phyloP scores from a whole-genome alignment of 2,888 invertebrate species.

The Liposcelis brunnea region DNA sequence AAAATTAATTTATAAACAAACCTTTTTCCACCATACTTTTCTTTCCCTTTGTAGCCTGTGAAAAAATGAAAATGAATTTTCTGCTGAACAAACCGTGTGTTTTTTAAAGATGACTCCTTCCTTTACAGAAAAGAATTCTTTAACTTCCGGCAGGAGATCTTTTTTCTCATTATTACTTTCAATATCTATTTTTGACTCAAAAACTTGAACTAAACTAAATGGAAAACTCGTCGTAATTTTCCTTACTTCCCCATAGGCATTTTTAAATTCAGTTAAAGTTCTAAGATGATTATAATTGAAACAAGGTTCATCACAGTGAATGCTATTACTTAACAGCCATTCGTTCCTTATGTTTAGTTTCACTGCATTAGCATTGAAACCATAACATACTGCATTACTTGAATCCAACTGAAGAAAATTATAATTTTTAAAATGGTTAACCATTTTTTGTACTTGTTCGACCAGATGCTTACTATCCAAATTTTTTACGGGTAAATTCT shows the following conservation, averaged over 20 bases:
- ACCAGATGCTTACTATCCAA: neutral
- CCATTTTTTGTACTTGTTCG: constrained; percentile 1
- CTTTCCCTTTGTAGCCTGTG: constrained; percentile 59
- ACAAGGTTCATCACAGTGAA: no score
- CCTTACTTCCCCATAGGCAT: no score
- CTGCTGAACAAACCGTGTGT: neutral
- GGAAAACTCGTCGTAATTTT: neutral
- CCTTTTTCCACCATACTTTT: constrained; percentile 73
- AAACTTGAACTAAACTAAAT: neutral
- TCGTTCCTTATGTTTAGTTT: neutral
- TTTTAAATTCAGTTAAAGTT: no score
- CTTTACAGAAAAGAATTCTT: no score
- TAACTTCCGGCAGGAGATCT: no score
- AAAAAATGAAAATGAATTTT: constrained; percentile 30
- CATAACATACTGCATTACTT: neutral
- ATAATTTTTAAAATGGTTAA: constrained; percentile 4
- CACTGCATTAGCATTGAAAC: neutral
- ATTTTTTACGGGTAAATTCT: neutral
- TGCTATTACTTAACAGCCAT: no score
- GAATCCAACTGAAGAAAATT: neutral
- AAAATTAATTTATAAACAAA: constrained; percentile 21
- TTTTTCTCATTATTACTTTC: no score
- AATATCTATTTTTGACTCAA: no score
- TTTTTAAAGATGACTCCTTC: neutral
- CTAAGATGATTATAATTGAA: no score